phyloP scores from a whole-genome alignment of 1,140 invertebrate species.

The Alviniconcha marisindica region DNA sequence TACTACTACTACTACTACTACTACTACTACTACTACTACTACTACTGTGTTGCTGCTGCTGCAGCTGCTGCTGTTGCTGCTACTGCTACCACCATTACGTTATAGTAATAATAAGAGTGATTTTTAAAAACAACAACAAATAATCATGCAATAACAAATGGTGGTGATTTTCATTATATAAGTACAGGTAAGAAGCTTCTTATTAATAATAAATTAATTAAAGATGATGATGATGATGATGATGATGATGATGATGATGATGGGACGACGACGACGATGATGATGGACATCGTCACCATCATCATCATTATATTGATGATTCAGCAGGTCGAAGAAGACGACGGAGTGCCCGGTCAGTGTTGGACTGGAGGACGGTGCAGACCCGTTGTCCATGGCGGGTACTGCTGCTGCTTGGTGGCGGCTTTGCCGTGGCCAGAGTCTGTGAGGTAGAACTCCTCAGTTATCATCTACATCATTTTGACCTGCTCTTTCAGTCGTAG shows the following conservation, averaged over 20 bases:
- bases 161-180: neutral
- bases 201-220: neutral
- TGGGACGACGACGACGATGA: neutral
- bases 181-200: neutral
- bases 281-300: neutral
- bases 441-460: conserved; percentile 49
- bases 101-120: too few relatives aligned
- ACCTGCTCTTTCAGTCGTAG: too few relatives aligned
- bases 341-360: conserved; percentile 45
- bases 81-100: too few relatives aligned
- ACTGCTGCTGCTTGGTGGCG: conserved; percentile 81
- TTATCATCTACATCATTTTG: too few relatives aligned
- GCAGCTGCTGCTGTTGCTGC: conserved; percentile 2
- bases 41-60: too few relatives aligned
- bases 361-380: conserved; percentile 73
- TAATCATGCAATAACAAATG: too few relatives aligned
- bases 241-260: neutral
- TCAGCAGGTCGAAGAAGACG: conserved; percentile 18
- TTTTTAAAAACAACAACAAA: too few relatives aligned
- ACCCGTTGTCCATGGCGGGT: conserved; percentile 76
- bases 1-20: conserved; percentile 11
- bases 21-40: conserved; percentile 2
- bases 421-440: conserved; percentile 86
- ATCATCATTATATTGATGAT: neutral
- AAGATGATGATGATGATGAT: too few relatives aligned